These are phyloP conservation scores for Pygocentrus nattereri DNA, from an alignment of 2,797 vertebrate genomes.

Conservation along the genomic window DNA sequence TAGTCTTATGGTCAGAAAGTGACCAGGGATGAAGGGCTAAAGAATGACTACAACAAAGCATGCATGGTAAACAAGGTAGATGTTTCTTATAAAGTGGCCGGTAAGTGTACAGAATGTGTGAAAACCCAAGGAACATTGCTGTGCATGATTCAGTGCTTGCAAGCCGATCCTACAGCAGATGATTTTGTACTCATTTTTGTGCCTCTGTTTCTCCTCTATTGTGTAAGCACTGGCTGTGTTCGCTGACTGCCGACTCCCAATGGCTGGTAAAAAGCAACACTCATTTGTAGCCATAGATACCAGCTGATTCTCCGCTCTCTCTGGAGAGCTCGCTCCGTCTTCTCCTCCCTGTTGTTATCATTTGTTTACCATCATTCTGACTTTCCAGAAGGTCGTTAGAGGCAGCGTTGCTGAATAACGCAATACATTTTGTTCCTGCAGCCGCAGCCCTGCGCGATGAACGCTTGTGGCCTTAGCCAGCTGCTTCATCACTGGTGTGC, in stretches of 20 bases:
- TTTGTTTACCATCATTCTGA: slow-evolving; percentile 35
- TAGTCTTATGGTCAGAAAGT: too few relatives aligned
- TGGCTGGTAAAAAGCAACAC: slow-evolving; percentile 6
- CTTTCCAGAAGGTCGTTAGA: slow-evolving; percentile 44
- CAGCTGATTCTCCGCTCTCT: neutral
- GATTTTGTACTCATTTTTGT: neutral
- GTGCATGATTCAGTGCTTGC: neutral
- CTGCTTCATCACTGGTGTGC: slow-evolving; percentile 49
- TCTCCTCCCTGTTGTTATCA: slow-evolving; percentile 31
- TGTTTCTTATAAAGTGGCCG: neutral
- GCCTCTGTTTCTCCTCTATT: slow-evolving; percentile 13
- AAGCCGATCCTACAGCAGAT: neutral
- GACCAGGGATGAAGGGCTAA: too few relatives aligned
- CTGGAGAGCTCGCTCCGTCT: neutral
- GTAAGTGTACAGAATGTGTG: neutral
- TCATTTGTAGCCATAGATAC: slow-evolving; percentile 34
- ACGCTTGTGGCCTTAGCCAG: slow-evolving; percentile 32
- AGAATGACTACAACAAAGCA: too few relatives aligned
- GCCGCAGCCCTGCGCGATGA: slow-evolving; percentile 19
- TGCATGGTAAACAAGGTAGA: neutral
- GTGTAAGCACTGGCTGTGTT: neutral
- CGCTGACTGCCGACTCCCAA: neutral
- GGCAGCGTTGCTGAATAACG: slow-evolving; percentile 17
- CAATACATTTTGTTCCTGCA: slow-evolving; percentile 38
- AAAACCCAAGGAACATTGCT: neutral